Percentiles rank a stretch among this genome's conserved stretches.
phyloP scores from a whole-genome alignment of 2,113 vertebrate species.

The Bubo scandiacus region DNA sequence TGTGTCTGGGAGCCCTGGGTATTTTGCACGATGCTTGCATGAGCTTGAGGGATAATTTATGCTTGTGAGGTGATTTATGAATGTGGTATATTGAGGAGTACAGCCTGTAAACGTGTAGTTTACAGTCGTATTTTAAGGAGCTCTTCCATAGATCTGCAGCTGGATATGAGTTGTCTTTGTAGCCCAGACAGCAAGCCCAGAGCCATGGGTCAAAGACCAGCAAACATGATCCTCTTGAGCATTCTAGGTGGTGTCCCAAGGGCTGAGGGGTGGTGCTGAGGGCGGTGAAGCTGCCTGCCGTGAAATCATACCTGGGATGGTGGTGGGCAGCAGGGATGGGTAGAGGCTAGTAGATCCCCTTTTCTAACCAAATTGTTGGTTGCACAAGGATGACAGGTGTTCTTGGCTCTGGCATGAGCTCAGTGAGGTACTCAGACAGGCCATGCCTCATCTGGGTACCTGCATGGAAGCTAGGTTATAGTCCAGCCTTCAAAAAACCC shows the following conservation, averaged over 20 bases:
- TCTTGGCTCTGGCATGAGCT: background rate
- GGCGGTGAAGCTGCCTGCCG: background rate
- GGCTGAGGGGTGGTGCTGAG: background rate
- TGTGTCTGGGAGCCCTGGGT: background rate
- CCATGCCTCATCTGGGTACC: background rate
- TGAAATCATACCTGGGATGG: background rate
- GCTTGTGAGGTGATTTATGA: background rate
- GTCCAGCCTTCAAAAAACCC: background rate
- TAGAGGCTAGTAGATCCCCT: background rate
- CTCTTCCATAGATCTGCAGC: background rate
- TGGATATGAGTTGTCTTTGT: accelerated
- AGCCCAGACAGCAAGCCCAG: background rate
- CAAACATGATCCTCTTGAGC: background rate
- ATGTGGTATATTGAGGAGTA: background rate
- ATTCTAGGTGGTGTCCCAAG: background rate
- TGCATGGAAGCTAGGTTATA: background rate
- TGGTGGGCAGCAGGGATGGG: background rate
- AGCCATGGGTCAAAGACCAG: background rate
- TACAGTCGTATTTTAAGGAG: background rate
- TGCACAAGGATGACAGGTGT: background rate
- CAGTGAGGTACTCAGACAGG: background rate
- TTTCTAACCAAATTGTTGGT: background rate
- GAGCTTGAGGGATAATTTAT: background rate
- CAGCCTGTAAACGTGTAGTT: background rate
- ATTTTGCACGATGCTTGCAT: background rate